A percentile compares a stretch with the other conserved stretches of the same genome.
Conservation (phyloP, 2,113 vertebrate genomes). For the Eolophus roseicapilla region DNA sequence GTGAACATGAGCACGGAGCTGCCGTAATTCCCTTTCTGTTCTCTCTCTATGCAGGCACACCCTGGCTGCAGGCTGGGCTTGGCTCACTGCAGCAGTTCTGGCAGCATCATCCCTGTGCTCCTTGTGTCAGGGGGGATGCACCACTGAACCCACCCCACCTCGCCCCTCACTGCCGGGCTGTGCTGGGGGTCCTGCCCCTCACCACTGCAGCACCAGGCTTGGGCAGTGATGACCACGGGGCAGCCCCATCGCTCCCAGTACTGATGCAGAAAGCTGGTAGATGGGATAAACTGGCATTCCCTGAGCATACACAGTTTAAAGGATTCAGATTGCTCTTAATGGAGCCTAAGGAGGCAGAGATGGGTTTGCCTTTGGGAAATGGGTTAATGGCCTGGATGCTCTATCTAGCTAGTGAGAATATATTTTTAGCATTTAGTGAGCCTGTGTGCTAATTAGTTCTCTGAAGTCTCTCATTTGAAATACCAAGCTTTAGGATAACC, state of each 20-base stretch:
- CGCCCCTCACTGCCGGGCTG: fast-evolving
- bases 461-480: conserved; percentile 30
- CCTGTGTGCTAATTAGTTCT: conserved; percentile 9
- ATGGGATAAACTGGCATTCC: background rate
- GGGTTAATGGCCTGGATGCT: background rate
- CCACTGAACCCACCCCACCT: background rate
- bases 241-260: background rate
- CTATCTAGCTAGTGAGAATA: background rate
- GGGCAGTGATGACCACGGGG: background rate
- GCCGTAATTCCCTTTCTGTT: background rate
- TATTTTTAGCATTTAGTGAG: conserved; percentile 26
- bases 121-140: background rate
- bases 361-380: background rate
- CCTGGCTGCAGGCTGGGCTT: background rate
- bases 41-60: background rate
- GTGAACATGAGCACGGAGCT: background rate
- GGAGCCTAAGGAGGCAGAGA: background rate
- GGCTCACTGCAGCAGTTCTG: background rate
- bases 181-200: background rate
- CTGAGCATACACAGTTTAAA: background rate
- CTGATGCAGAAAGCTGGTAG: background rate
- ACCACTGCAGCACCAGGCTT: background rate
- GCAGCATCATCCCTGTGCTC: background rate
- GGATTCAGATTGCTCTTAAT: background rate
- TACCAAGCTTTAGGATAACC: background rate